Evolutionary conservation across 1,140 invertebrate genomes (phyloP).

Genomic region (Thaumetopoea pityocampa): DNA sequence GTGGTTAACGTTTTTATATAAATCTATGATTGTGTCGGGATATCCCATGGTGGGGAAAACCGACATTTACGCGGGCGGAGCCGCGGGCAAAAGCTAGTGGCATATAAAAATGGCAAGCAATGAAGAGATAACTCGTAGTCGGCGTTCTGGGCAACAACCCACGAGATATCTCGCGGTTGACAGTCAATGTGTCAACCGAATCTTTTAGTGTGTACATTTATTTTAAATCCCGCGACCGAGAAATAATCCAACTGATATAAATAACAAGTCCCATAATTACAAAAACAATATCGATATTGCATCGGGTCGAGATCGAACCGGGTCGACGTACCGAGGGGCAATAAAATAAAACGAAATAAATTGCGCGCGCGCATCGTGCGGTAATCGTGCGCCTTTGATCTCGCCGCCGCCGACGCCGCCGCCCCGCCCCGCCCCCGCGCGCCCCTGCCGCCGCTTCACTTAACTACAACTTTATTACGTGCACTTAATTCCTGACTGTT

Average conservation of each 20-base stretch:
- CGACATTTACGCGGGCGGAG: too few species aligned
- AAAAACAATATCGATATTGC: conserved; percentile 11
- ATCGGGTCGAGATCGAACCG: conserved; percentile 5
- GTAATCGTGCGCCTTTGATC: conserved; percentile 37
- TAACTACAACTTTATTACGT: conserved; percentile 28
- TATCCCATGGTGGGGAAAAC: too few species aligned
- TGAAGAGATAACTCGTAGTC: too few species aligned
- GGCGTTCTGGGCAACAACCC: too few species aligned
- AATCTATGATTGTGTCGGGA: too few species aligned
- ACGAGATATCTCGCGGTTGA: too few species aligned
- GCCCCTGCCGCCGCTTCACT: neutral
- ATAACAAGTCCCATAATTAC: neutral
- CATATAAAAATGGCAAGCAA: too few species aligned
- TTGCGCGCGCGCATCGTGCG: conserved; percentile 29
- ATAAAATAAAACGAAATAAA: conserved; percentile 25
- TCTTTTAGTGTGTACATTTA: too few species aligned
- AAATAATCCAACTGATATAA: neutral
- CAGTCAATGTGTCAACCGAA: too few species aligned
- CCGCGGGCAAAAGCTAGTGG: too few species aligned
- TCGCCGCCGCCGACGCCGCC: conserved; percentile 18
- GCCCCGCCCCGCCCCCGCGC: neutral
- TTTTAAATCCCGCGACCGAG: too few species aligned
- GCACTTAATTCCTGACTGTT: conserved; percentile 34
- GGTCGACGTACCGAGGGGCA: conserved; percentile 28
- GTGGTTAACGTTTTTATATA: too few species aligned